A percentile compares a stretch with the other conserved stretches of the same genome.
phyloP scores from a whole-genome alignment of 2,113 vertebrate genomes.

The Alosa alosa region DNA sequence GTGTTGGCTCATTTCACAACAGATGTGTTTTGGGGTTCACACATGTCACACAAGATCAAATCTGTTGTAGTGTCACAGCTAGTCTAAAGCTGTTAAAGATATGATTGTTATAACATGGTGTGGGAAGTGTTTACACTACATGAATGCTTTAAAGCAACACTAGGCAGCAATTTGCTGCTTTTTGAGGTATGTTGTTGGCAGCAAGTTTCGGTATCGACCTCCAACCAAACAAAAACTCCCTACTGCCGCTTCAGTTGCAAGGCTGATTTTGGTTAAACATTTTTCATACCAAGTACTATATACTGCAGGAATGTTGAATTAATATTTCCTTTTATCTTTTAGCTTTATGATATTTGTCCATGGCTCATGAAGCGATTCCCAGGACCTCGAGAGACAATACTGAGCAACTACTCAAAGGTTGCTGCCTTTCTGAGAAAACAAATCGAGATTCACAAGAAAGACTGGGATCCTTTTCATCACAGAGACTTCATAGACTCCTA shows the following conservation, averaged over 20 bases:
- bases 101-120: neutral
- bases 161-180: neutral
- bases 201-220: neutral
- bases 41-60: neutral
- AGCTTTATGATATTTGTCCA: slow-evolving; percentile 61
- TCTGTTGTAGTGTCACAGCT: neutral
- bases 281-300: neutral
- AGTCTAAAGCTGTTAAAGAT: neutral
- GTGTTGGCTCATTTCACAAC: neutral
- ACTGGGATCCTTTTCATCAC: slow-evolving; percentile 46
- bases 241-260: neutral
- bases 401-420: slow-evolving; percentile 50
- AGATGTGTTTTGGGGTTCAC: neutral
- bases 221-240: neutral
- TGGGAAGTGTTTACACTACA: neutral
- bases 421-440: slow-evolving; percentile 50
- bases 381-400: slow-evolving; percentile 46
- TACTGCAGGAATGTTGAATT: neutral
- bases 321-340: neutral
- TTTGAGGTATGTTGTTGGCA: neutral
- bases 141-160: neutral
- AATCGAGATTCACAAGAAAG: slow-evolving; percentile 46
- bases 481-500: slow-evolving; percentile 64
- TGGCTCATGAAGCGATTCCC: slow-evolving; percentile 51
- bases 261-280: neutral